Conservation (phyloP, 1,140 invertebrate species). For the Cherax destructor region DNA sequence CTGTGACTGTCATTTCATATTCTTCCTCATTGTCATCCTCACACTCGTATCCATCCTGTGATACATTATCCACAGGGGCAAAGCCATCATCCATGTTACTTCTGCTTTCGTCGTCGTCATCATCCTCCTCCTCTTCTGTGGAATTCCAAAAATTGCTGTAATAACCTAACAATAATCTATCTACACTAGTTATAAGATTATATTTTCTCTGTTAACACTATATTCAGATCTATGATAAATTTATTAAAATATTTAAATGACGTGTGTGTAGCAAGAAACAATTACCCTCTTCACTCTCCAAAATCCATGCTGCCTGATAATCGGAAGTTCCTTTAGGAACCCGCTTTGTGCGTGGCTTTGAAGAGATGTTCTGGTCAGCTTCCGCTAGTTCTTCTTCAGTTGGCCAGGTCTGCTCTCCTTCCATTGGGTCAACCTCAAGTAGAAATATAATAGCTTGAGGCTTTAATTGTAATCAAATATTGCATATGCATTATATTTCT, state of each 20-base stretch:
- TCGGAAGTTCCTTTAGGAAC: conserved; percentile 96
- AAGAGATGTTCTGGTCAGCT: conserved; percentile 79
- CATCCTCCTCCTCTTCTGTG: conserved; percentile 24
- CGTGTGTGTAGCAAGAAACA: not conserved
- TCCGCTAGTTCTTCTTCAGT: conserved; percentile 91
- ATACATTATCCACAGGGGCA: conserved; percentile 23
- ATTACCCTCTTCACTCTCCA: conserved; percentile 76
- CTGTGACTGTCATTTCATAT: conserved; percentile 36
- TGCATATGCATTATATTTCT: too few relatives aligned
- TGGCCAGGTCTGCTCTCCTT: conserved; percentile 97
- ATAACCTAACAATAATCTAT: not conserved
- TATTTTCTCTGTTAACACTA: not conserved
- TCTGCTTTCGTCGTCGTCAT: conserved; percentile 24
- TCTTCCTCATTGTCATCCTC: conserved; percentile 49
- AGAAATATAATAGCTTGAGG: not conserved
- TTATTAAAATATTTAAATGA: not conserved
- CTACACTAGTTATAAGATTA: not conserved
- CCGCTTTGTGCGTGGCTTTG: conserved; percentile 83
- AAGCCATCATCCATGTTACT: conserved; percentile 1
- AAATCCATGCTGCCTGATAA: conserved; percentile 98
- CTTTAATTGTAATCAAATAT: too few relatives aligned
- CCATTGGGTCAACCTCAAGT: conserved; percentile 80
- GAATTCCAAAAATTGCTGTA: not conserved
- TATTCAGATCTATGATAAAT: not conserved
- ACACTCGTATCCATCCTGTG: conserved; percentile 26